Base-by-base conservation (phyloP, 2,797 vertebrate genomes). In the Phaenicophaeus curvirostris region DNA sequence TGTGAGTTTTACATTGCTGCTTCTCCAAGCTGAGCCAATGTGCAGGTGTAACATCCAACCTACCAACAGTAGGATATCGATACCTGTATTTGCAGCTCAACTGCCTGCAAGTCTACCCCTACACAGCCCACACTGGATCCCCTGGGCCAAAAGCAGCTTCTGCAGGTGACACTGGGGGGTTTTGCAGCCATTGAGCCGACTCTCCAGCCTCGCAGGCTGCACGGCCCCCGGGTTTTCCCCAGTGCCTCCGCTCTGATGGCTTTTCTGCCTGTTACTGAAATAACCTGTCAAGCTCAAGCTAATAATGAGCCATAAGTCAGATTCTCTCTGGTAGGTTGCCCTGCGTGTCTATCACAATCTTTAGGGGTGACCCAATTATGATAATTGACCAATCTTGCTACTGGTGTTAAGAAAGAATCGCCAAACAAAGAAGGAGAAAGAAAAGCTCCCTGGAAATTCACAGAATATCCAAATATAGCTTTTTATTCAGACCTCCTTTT, bases 321-420 rank as follows among this genome's bases (percentile, higher is more conserved):
- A 94, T 95, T 96, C 96, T 97, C 95, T 97, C 97, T 96, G 95
- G 91, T 92, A 97, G 96, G 96, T 95, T 96, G 95, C 96, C 96
- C 96, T 95, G 86, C 89, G 96, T 96, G 95, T 97, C 97, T 94
- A 31, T 94, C 94, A 92, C 95, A 90, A 84, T 94, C 89, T 94
- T 97, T 97, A 96, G 96, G 96, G 97, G 97, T 98, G 97, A 98
- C 97, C 97, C 98, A 97, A 97, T 97, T 98, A 97, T 97, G 96
- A 75, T 98, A 98, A 98, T 97, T 94, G 94, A 95, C 90, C 86
- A 83, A 59, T 96, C 94, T 94, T 68, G 78, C 95, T 94, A 27
- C 92, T 55, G 68, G 80, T 83, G 78, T 54, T 94, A 11, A 13
- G 31, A 87, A 91, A 59, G 69, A 87, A 87, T 85, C 51, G 85